Conservation (phyloP, 2,888 invertebrate genomes). For the Stenodema calcarata region DNA sequence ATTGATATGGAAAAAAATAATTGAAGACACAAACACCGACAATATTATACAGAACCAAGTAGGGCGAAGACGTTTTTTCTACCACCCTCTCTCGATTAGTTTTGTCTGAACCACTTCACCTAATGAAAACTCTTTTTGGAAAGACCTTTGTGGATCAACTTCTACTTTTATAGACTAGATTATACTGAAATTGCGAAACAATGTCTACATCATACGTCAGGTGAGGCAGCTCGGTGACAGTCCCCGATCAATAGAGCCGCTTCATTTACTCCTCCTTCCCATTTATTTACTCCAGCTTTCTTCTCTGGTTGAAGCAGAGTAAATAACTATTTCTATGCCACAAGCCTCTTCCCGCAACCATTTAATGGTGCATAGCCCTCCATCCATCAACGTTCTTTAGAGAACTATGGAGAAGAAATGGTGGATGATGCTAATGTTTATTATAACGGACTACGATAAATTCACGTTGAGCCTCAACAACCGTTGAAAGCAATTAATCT, state of each 20-base stretch:
- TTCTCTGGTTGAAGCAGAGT: neutral
- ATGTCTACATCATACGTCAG: neutral
- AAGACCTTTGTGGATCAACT: neutral
- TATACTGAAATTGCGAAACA: neutral
- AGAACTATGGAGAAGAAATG: too few relatives aligned
- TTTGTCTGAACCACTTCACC: neutral
- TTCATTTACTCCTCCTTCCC: neutral
- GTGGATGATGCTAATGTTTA: neutral
- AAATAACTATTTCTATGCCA: neutral
- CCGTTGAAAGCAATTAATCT: neutral
- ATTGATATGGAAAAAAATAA: too few relatives aligned
- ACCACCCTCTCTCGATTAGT: neutral
- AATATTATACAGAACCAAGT: too few relatives aligned
- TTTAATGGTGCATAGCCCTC: neutral
- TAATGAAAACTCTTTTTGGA: neutral
- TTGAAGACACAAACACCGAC: too few relatives aligned
- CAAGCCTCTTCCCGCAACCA: neutral
- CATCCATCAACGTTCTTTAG: neutral
- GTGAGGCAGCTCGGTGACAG: neutral
- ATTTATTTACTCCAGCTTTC: neutral
- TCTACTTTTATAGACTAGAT: neutral
- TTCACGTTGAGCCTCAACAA: neutral
- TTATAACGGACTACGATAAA: neutral
- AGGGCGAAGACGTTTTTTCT: neutral
- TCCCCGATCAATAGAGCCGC: neutral